Evolutionary conservation across 2,797 vertebrate species (phyloP), one percentile per base, ranked within the genome.

Genomic region (Gallinago stenura): DNA sequence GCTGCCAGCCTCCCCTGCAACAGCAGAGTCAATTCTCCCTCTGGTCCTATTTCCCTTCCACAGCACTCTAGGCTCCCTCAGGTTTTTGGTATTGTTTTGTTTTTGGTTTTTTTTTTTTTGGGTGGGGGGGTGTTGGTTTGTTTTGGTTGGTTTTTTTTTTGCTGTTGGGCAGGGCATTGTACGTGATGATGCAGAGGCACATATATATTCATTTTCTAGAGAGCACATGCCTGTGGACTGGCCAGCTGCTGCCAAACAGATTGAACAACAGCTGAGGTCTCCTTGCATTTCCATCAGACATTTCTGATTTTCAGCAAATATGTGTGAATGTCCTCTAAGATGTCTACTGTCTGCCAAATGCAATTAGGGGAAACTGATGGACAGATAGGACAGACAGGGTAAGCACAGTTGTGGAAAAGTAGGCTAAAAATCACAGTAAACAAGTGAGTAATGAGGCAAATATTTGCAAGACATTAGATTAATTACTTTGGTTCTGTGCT

Each of bases 261-360:
- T 56, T 94, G 87, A 93, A 94, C 90, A 93, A 94, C 90, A 96
- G 93, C 95, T 95, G 95, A 96, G 48, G 82, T 89, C 64, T 84
- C 80, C 85, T 87, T 33, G 30, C 0, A 0, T 70, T 94, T 93
- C 90, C 86, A 89, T 89, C 66, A 96, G 90, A 90, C 78, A 77
- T 89, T 94, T 95, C 88, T 87, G 62, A 87, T 82, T 95, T 93
- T 90, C 90, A 90, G 78, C 66, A 96, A 97, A 87, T 95, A 90
- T 66, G 62, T 89, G 48, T 90, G 73, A 79, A 62, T 70, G 75
- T 96, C 86, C 77, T 95, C 88, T 76, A 79, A 88, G 66, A 86
- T 82, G 53, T 96, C 88, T 96, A 95, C 90, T 92, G 93, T 95
- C 94, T 97, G 96, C 95, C 96, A 96, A 48, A 87, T 37, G 61